Evolutionary conservation across 2,113 vertebrate species (phyloP), one percentile per base, ranked within the genome.

Genomic region (Coturnix japonica): DNA sequence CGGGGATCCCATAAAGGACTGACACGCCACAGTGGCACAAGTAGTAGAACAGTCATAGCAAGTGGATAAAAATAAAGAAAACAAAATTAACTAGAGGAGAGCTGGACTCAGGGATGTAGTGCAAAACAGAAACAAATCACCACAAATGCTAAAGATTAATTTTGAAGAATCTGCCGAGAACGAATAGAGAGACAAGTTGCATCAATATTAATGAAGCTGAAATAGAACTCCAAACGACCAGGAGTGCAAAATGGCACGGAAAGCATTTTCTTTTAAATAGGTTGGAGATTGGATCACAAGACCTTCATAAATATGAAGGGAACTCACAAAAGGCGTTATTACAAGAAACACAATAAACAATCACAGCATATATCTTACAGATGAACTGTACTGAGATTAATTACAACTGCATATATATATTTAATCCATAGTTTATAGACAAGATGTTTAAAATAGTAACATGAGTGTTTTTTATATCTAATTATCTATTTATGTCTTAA

Each of bases 201-300:
- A 97, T 98, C 97, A 97, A 98, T 98, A 98, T 97, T 98, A 97
- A 98, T 97, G 97, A 97, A 97, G 91, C 95, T 95, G 96, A 97
- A 97, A 97, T 96, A 96, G 96, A 96, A 95, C 94, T 96, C 95
- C 70, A 93, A 97, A 97, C 26, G 94, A 95, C 90, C 87, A 86
- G 2, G 46, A 61, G 89, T 81, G 87, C 77, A 96, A 97, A 97
- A 95, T 93, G 95, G 87, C 88, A 96, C 86, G 90, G 72, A 96
- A 95, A 96, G 96, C 92, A 87, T 97, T 97, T 97, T 96, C 93
- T 97, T 97, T 97, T 97, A 97, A 98, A 97, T 96, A 95, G 97
- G 66, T 46, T 96, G 95, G 89, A 97, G 97, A 97, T 97, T 97
- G 97, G 95, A 96, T 97, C 96, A 95, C 81, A 80, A 96, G 96